phyloP scores from a whole-genome alignment of 2,113 vertebrate species.

The Takifugu bimaculatus region DNA sequence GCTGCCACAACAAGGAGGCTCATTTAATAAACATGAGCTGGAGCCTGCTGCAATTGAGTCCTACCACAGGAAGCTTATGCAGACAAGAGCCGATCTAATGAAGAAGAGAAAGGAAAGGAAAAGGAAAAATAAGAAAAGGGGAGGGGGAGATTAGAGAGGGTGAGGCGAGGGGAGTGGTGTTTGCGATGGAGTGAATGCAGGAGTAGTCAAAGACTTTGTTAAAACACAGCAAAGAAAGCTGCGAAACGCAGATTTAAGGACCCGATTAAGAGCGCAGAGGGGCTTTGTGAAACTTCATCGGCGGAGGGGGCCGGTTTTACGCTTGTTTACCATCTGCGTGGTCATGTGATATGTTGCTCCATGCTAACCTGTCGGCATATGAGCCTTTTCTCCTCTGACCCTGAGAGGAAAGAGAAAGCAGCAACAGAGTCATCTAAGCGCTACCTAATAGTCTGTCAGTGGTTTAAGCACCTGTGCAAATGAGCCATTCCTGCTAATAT shows the following conservation, averaged over 20 bases:
- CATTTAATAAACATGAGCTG: conserved; percentile 76
- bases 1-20: conserved; percentile 69
- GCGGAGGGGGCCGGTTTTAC: conserved; percentile 1
- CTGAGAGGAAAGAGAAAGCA: conserved; percentile 7
- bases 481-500: conserved; percentile 52
- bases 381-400: neutral
- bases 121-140: conserved; percentile 60
- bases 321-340: neutral
- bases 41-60: conserved; percentile 62
- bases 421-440: conserved; percentile 18
- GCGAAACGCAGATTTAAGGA: conserved; percentile 32
- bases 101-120: conserved; percentile 72
- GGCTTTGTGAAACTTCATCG: conserved; percentile 24
- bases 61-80: conserved; percentile 69
- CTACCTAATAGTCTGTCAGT: conserved; percentile 17
- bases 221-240: conserved; percentile 43
- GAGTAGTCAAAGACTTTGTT: conserved; percentile 53
- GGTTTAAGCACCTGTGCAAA: conserved; percentile 42
- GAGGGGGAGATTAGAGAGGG: conserved; percentile 65
- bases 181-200: conserved; percentile 72
- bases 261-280: conserved; percentile 32
- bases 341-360: neutral
- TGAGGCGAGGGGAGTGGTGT: conserved; percentile 56
- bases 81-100: conserved; percentile 72
- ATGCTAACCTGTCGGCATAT: neutral